These are phyloP conservation scores for Andrena cerasifolii DNA, from an alignment of 1,140 invertebrate species.

Conservation along the genomic window DNA sequence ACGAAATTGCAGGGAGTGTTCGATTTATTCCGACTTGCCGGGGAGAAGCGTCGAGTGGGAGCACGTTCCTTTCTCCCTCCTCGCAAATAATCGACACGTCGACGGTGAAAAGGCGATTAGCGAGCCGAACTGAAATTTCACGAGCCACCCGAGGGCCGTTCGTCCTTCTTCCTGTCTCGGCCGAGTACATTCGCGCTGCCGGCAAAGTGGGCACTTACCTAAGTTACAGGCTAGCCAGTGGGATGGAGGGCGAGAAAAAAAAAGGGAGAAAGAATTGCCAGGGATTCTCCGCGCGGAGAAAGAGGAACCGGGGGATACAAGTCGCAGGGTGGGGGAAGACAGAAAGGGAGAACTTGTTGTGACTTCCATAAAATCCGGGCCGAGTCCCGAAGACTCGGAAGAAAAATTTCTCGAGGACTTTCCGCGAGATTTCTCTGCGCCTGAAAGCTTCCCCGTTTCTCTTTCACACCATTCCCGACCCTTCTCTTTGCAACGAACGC, in stretches of 20 bases:
- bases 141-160: conserved; percentile 3
- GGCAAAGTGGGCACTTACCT: conserved; percentile 66
- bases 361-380: conserved; percentile 70
- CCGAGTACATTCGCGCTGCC: conserved; percentile 55
- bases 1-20: background rate
- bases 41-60: background rate
- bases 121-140: conserved; percentile 47
- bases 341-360: conserved; percentile 73
- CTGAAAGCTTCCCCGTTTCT: conserved; percentile 55
- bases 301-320: conserved; percentile 7
- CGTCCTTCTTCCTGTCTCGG: conserved; percentile 45
- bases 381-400: conserved; percentile 49
- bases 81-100: conserved; percentile 33
- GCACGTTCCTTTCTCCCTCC: background rate
- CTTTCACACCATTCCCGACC: conserved; percentile 11
- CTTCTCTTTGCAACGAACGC: background rate
- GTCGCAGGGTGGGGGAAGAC: background rate
- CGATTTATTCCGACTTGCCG: conserved; percentile 1
- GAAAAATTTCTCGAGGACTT: conserved; percentile 69
- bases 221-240: conserved; percentile 46
- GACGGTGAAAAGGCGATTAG: conserved; percentile 38
- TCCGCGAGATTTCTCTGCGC: conserved; percentile 65
- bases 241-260: background rate
- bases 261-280: conserved; percentile 34
- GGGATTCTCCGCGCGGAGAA: background rate